Base-by-base conservation (phyloP, 2,888 invertebrate species). In the Palloptera scutellata region DNA sequence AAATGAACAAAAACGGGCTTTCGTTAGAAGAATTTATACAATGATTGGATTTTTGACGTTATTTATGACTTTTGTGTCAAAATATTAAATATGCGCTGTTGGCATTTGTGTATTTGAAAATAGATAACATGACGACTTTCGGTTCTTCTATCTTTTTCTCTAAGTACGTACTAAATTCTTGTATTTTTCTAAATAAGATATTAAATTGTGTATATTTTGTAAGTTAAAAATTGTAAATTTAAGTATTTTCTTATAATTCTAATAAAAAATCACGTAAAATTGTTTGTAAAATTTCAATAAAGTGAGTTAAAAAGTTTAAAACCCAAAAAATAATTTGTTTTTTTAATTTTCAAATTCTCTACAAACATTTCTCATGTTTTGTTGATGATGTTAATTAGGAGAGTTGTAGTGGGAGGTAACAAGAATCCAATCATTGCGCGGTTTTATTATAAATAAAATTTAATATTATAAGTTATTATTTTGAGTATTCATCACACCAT, bases 31-130 rank as follows among this genome's bases (percentile, higher is more conserved):
- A 30, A 30, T 30, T 30, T 30, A 67, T 66, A 70, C 70, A 72
- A 72, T 74, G 74, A 71, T 74, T 74, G 74, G 74, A 73, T 74
- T 74, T 73, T 74, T 72, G 70, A 69, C 63, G 69, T 63, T 64
- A 67, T 42, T 43, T 63, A 41, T 65, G 54, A 11, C 62, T 45
- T 48, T 57, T 58, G 48, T 58, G 69, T 71, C 62, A 45, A 42
- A 51, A 52, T 58, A 19, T 12, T 13, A 12, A 11, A n/a, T n/a
- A n/a, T n/a, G n/a, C n/a, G n/a, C n/a, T 20, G 61, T 62, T 65
- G 58, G n/a, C 68, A 52, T 48, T 64, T 52, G 19, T 66, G 64
- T 59, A 10, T 17, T 52, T n/a, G n/a, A 52, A 13, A 19, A 52
- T 13, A 10, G 19, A 52, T 52, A 12, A 52, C 52, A 19, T 52